phyloP scores from a whole-genome alignment of 2,113 vertebrate species.

The Chlorodrepanis virens region DNA sequence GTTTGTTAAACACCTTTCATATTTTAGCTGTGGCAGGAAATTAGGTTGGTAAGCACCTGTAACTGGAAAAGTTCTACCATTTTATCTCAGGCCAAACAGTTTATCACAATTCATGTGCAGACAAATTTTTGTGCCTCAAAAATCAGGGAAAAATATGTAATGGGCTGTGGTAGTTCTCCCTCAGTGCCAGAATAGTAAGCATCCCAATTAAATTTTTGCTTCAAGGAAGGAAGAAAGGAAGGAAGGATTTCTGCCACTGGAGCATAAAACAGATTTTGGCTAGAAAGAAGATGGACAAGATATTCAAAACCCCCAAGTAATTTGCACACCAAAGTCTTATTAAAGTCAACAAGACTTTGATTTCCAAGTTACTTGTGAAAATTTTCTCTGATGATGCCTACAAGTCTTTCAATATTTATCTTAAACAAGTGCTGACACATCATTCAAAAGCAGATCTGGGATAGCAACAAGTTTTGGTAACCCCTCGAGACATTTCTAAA shows the following conservation, averaged over 20 bases:
- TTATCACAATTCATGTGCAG: neutral
- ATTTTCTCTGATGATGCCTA: constrained; percentile 15
- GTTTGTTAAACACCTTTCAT: neutral
- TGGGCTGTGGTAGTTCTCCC: neutral
- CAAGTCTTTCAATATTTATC: constrained; percentile 20
- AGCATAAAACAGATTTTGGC: constrained; percentile 22
- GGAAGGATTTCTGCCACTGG: neutral
- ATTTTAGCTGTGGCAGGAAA: neutral
- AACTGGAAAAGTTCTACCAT: neutral
- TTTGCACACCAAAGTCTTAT: constrained; percentile 44
- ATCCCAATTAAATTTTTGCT: constrained; percentile 29
- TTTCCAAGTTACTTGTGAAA: constrained; percentile 24
- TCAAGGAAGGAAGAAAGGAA: neutral
- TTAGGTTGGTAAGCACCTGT: neutral
- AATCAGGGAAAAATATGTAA: constrained; percentile 3
- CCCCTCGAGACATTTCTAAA: constrained; percentile 42
- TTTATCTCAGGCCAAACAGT: constrained; percentile 39
- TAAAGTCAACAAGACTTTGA: constrained; percentile 22
- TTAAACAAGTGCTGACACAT: constrained; percentile 44
- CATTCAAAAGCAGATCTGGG: constrained; percentile 12
- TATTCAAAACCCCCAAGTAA: neutral
- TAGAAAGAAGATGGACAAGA: constrained; percentile 32
- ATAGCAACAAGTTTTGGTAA: constrained; percentile 47
- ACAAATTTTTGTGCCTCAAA: neutral
- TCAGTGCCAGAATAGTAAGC: constrained; percentile 4